phyloP scores from a whole-genome alignment of 2,113 vertebrate species.

The Campylomormyrus numenius region DNA sequence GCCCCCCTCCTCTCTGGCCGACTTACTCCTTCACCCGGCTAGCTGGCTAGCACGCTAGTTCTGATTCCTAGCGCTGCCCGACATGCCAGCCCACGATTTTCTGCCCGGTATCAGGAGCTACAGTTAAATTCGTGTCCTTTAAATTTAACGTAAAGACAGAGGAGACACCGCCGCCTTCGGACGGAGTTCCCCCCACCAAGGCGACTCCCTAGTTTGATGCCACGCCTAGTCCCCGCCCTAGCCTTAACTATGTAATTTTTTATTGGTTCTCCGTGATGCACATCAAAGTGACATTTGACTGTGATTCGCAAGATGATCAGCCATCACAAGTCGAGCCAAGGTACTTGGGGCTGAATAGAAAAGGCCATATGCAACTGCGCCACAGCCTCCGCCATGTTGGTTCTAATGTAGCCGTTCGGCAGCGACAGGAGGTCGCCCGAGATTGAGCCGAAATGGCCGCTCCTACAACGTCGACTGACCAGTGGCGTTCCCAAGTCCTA shows the following conservation, averaged over 20 bases:
- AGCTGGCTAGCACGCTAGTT: constrained; percentile 52
- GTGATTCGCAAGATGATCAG: constrained; percentile 40
- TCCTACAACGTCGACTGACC: constrained; percentile 15
- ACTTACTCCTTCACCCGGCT: constrained; percentile 67
- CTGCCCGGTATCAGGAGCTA: constrained; percentile 33
- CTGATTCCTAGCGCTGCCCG: constrained; percentile 56
- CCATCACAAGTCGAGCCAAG: constrained; percentile 30
- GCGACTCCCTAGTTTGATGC: constrained; percentile 58
- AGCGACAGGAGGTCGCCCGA: background rate
- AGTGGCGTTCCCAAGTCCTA: constrained; percentile 26
- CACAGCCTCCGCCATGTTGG: constrained; percentile 42
- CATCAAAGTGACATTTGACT: background rate
- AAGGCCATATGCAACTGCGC: constrained; percentile 45
- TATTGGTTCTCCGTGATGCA: constrained; percentile 37
- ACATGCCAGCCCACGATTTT: constrained; percentile 51
- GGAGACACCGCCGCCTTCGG: constrained; percentile 69
- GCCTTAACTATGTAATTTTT: background rate
- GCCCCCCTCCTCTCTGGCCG: constrained; percentile 53
- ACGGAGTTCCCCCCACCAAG: constrained; percentile 58
- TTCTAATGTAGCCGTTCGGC: constrained; percentile 26
- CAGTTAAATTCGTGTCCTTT: background rate
- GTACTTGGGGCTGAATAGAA: constrained; percentile 31
- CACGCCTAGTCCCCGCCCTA: constrained; percentile 49
- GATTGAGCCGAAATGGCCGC: constrained; percentile 49
- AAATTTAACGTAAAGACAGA: constrained; percentile 39